Percentiles rank a stretch among this genome's conserved stretches.
These are phyloP conservation scores for Agonopterix arenella DNA, from an alignment of 2,888 invertebrate genomes.

Conservation along the genomic window DNA sequence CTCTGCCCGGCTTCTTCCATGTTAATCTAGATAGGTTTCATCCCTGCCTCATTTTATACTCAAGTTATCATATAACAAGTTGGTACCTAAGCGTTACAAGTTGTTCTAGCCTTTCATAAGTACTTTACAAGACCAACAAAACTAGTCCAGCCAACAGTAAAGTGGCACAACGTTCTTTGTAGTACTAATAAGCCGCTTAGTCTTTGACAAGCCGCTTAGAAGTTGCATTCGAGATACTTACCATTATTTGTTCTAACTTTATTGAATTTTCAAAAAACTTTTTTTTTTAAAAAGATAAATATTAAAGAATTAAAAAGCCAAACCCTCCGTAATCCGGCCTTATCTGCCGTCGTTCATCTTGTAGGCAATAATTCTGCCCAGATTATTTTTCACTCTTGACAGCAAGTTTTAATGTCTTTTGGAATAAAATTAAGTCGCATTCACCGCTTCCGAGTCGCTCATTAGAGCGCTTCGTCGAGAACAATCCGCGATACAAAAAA, in stretches of 20 bases:
- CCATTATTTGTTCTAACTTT: not conserved
- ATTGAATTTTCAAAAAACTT: not conserved
- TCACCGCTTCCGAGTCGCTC: constrained; percentile 37
- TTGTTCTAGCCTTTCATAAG: too few relatives aligned
- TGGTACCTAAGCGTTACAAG: too few relatives aligned
- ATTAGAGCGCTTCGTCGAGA: constrained; percentile 25
- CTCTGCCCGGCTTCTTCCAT: too few relatives aligned
- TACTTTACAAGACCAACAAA: too few relatives aligned
- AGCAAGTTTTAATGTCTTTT: constrained; percentile 71
- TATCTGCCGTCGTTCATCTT: constrained; percentile 62
- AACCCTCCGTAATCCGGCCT: constrained; percentile 3
- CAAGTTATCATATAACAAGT: too few relatives aligned
- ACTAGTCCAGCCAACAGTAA: too few relatives aligned
- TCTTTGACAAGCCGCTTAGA: not conserved
- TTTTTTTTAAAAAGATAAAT: not conserved
- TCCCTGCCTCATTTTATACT: too few relatives aligned
- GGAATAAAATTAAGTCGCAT: constrained; percentile 60
- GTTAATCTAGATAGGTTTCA: too few relatives aligned
- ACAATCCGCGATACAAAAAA: constrained; percentile 7
- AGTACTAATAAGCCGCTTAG: not conserved
- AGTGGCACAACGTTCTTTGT: not conserved
- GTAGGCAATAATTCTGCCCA: constrained; percentile 65
- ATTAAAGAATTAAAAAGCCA: not conserved
- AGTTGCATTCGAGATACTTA: not conserved
- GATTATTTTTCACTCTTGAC: constrained; percentile 70